phyloP scores from a whole-genome alignment of 2,888 invertebrate genomes.

The Gari tellinella region DNA sequence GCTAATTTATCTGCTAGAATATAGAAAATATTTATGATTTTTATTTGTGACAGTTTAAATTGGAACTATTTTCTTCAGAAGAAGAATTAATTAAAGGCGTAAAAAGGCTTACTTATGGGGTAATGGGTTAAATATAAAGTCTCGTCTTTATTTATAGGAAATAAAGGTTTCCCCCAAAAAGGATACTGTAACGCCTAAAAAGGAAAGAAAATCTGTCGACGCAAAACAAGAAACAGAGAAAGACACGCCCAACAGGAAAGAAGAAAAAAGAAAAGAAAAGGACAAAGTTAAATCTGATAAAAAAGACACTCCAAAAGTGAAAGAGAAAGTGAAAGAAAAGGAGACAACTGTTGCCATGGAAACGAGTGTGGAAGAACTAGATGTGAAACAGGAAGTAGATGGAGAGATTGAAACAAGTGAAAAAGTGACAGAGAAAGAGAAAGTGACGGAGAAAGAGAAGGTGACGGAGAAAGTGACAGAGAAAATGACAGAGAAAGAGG shows the following conservation, averaged over 20 bases:
- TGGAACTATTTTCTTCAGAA: no score
- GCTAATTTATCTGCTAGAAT: no score
- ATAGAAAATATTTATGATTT: no score
- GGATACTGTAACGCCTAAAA: not conserved
- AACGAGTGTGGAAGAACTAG: slow-evolving; percentile 24
- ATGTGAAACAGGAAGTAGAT: slow-evolving; percentile 40
- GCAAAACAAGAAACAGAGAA: slow-evolving; percentile 50
- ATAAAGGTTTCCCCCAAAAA: slow-evolving; percentile 3
- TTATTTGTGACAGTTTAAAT: no score
- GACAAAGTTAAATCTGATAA: slow-evolving; percentile 34
- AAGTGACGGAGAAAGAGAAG: slow-evolving; percentile 7
- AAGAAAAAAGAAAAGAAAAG: slow-evolving; percentile 31
- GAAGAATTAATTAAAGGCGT: no score
- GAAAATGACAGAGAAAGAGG: slow-evolving; percentile 9
- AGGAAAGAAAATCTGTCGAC: slow-evolving; percentile 19
- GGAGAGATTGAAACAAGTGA: slow-evolving; percentile 74
- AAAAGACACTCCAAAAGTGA: slow-evolving; percentile 14
- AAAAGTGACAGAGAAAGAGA: slow-evolving; percentile 31
- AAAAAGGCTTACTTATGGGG: no score
- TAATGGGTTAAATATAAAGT: no score
- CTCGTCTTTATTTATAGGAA: not conserved
- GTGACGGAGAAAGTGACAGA: slow-evolving; percentile 12
- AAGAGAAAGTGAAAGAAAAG: slow-evolving; percentile 18
- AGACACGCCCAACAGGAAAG: slow-evolving; percentile 10
- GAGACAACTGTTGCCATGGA: no score